phyloP scores from a whole-genome alignment of 2,113 vertebrate genomes.

The zebrafish (Danio rerio) region DNA sequence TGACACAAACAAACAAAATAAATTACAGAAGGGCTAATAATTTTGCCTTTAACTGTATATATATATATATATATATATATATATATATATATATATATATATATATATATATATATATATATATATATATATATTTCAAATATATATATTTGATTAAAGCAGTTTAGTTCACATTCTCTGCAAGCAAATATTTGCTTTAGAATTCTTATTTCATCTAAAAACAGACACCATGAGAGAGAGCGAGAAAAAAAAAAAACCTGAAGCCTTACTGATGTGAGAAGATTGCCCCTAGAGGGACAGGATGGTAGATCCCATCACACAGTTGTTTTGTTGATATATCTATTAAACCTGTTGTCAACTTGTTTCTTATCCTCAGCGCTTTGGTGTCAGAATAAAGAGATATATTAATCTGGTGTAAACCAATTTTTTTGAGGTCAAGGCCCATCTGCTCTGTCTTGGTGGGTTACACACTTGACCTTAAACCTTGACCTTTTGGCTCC shows the following conservation, averaged over 20 bases:
- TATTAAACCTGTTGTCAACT: slow-evolving; percentile 24
- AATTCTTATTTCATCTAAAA: neutral
- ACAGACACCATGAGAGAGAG: neutral
- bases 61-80: too few relatives aligned
- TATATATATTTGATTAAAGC: neutral
- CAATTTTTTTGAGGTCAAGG: slow-evolving; percentile 56
- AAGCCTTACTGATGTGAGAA: slow-evolving; percentile 13
- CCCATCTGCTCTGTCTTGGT: slow-evolving; percentile 59
- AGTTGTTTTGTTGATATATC: slow-evolving; percentile 7
- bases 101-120: too few relatives aligned
- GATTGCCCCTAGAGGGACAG: slow-evolving; percentile 16
- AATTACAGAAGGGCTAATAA: too few relatives aligned
- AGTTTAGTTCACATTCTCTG: neutral
- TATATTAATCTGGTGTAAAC: slow-evolving; percentile 6
- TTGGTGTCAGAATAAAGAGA: slow-evolving; percentile 21
- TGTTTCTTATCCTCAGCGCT: slow-evolving; percentile 20
- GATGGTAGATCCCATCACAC: neutral
- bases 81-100: too few relatives aligned
- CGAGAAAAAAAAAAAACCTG: neutral
- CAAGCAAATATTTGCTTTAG: neutral
- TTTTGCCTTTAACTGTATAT: too few relatives aligned
- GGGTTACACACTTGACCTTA: slow-evolving; percentile 63
- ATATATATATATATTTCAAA: too few relatives aligned
- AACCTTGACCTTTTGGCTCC: slow-evolving; percentile 46
- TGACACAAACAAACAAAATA: too few relatives aligned